These are phyloP conservation scores for Laspeyria flexula DNA, from an alignment of 2,888 invertebrate genomes.

Conservation along the genomic window DNA sequence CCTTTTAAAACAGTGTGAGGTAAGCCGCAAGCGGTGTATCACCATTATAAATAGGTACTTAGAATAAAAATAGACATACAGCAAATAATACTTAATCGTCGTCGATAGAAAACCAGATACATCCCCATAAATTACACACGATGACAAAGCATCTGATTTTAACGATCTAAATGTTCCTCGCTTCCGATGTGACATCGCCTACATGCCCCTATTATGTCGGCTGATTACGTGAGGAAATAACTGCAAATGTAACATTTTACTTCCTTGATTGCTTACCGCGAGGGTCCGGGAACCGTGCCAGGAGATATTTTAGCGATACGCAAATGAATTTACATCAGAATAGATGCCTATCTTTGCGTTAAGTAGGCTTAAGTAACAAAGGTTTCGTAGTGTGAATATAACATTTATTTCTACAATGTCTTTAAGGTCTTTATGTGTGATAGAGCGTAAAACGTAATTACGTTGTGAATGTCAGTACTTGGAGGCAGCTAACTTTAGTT, in stretches of 20 bases:
- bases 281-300: background rate
- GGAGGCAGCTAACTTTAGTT: too few relatives aligned
- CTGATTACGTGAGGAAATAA: conserved; percentile 19
- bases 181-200: background rate
- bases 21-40: too few relatives aligned
- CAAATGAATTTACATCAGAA: background rate
- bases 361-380: background rate
- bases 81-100: too few relatives aligned
- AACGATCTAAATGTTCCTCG: background rate
- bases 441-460: too few relatives aligned
- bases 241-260: conserved; percentile 23
- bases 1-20: too few relatives aligned
- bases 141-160: too few relatives aligned
- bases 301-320: background rate
- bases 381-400: background rate
- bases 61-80: too few relatives aligned
- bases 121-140: too few relatives aligned
- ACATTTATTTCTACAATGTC: background rate
- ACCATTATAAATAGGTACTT: too few relatives aligned
- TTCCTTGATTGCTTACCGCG: conserved; percentile 6
- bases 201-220: conserved; percentile 5
- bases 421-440: too few relatives aligned
- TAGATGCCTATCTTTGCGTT: conserved; percentile 1
- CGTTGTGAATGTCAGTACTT: too few relatives aligned
- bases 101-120: too few relatives aligned